phyloP scores from a whole-genome alignment of 30 jellyfish, hydroid and myxozoan species.

The Aurelia aurita region DNA sequence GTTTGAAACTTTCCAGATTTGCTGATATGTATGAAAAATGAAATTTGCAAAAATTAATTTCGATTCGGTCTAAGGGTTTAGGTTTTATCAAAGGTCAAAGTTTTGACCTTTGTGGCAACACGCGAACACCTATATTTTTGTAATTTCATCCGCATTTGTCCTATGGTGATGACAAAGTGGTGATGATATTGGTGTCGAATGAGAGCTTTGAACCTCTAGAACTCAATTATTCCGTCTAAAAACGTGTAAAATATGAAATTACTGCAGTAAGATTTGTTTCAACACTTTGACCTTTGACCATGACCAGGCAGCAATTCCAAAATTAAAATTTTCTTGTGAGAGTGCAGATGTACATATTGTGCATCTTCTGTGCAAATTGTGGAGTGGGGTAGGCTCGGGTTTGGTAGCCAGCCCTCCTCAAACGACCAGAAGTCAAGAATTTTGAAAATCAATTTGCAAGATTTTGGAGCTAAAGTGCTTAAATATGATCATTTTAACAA shows the following conservation, averaged over 20 bases:
- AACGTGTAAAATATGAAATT: not conserved
- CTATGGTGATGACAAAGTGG: no score
- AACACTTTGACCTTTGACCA: not conserved
- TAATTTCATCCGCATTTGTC: no score
- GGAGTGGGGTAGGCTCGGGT: not conserved
- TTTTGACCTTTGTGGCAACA: not conserved
- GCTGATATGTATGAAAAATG: not conserved
- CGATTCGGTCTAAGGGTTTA: no score
- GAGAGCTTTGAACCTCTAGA: not conserved
- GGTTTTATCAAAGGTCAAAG: not conserved
- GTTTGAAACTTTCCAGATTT: not conserved
- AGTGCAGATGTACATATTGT: not conserved
- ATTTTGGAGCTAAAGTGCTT: no score
- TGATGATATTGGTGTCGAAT: not conserved
- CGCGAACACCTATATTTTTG: not conserved
- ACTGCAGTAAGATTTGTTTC: not conserved
- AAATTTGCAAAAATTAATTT: no score
- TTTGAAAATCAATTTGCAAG: no score
- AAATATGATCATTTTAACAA: no score
- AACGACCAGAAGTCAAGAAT: no score
- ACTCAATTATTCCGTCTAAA: no score
- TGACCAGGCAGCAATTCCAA: constrained; percentile 3
- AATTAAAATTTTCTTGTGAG: not conserved
- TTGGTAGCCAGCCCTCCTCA: no score
- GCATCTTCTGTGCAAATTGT: not conserved